phyloP scores from a whole-genome alignment of 2,113 vertebrate species.

The Dascyllus trimaculatus region DNA sequence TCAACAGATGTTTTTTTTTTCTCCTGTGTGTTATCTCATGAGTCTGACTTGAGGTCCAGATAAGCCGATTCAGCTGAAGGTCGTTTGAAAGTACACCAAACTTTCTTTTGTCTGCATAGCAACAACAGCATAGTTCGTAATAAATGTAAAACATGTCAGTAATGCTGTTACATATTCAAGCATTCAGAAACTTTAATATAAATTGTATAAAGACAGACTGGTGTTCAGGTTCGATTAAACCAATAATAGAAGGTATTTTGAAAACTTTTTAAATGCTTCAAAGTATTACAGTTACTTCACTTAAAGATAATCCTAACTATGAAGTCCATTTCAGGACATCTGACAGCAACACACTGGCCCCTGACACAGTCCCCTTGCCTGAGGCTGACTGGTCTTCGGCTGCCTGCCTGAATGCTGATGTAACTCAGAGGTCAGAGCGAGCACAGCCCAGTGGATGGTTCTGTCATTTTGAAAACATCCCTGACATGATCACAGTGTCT shows the following conservation, averaged over 20 bases:
- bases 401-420: constrained; percentile 66
- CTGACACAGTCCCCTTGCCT: constrained; percentile 53
- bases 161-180: neutral
- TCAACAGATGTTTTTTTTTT: constrained; percentile 25
- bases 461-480: constrained; percentile 56
- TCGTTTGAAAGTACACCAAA: constrained; percentile 31
- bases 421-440: constrained; percentile 61
- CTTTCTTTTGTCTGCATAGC: neutral
- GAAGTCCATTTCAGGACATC: constrained; percentile 8
- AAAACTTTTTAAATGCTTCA: neutral
- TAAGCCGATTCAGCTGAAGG: constrained; percentile 34
- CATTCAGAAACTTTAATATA: neutral
- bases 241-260: neutral
- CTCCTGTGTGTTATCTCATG: constrained; percentile 49
- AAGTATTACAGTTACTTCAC: neutral
- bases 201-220: neutral
- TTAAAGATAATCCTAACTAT: neutral
- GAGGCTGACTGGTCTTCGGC: constrained; percentile 43
- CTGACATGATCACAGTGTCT: constrained; percentile 42
- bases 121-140: neutral
- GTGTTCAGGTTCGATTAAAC: neutral
- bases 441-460: constrained; percentile 36
- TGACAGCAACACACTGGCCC: constrained; percentile 43
- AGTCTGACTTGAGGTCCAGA: constrained; percentile 49
- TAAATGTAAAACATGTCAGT: neutral